phyloP scores from a whole-genome alignment of 2,797 vertebrate genomes.

The Alca torda region DNA sequence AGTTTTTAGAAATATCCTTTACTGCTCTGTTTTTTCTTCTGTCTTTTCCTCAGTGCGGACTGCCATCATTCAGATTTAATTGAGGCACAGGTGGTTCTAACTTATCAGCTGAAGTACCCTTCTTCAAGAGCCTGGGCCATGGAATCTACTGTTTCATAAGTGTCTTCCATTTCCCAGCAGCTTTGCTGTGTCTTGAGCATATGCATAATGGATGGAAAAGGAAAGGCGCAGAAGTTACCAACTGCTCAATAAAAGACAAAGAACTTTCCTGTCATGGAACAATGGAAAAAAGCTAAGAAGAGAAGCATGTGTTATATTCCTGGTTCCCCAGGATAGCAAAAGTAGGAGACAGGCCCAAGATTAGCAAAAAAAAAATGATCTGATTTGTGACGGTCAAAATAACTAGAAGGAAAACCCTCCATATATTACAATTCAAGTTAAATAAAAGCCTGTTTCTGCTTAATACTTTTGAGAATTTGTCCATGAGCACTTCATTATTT shows the following conservation, averaged over 20 bases:
- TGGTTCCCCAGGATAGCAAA: not conserved
- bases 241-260: not conserved
- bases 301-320: not conserved
- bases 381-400: not conserved
- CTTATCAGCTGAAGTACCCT: not conserved
- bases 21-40: not conserved
- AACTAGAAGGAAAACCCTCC: not conserved
- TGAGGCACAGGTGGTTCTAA: not conserved
- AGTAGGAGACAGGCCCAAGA: not conserved
- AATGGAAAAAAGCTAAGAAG: not conserved
- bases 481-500: conserved; percentile 39
- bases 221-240: not conserved
- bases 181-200: not conserved
- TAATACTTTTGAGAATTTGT: conserved; percentile 21
- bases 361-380: not conserved
- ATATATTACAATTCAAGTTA: not conserved
- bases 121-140: not conserved
- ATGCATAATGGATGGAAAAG: not conserved
- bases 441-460: conserved; percentile 24
- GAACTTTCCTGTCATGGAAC: not conserved
- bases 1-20: not conserved
- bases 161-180: not conserved
- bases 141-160: not conserved
- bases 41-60: not conserved
- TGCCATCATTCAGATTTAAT: not conserved